Evolutionary conservation across 2,113 vertebrate species (phyloP).

Genomic region (Xiphophorus maculatus): DNA sequence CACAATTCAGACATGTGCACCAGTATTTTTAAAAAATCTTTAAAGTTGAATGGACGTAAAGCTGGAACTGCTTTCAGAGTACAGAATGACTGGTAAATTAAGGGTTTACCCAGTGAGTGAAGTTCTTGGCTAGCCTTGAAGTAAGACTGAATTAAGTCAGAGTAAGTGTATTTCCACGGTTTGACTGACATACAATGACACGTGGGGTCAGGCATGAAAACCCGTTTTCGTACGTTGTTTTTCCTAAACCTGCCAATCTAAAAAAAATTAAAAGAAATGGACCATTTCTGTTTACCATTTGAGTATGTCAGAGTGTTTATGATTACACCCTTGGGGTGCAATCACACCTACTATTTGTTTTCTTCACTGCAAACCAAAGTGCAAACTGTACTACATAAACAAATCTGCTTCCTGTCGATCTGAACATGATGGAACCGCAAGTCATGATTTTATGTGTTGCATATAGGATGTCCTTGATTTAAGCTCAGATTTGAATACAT

Average conservation of each 20-base stretch:
- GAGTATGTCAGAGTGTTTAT: slow-evolving; percentile 36
- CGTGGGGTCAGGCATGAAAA: background rate
- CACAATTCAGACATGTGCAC: background rate
- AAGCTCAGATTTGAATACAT: background rate
- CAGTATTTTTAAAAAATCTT: background rate
- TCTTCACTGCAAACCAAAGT: slow-evolving; percentile 31
- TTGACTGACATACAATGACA: slow-evolving; percentile 1
- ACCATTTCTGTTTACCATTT: background rate
- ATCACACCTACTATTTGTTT: slow-evolving; percentile 48
- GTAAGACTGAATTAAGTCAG: background rate
- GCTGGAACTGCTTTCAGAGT: slow-evolving; percentile 14
- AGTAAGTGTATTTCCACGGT: background rate
- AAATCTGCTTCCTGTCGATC: slow-evolving; percentile 44
- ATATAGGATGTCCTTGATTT: background rate
- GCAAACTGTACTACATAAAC: slow-evolving; percentile 42
- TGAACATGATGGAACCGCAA: slow-evolving; percentile 24
- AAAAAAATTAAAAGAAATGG: background rate
- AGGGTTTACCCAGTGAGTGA: slow-evolving; percentile 3
- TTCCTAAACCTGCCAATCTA: background rate
- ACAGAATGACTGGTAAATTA: slow-evolving; percentile 32
- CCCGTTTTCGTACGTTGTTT: slow-evolving; percentile 1
- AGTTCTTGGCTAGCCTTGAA: background rate
- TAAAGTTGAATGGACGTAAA: background rate
- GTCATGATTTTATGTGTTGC: background rate
- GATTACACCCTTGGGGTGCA: slow-evolving; percentile 25